Percentiles rank a stretch among this genome's conserved stretches.
Evolutionary conservation across 2,888 invertebrate species (phyloP).

Genomic region (Malacosoma neustria): DNA sequence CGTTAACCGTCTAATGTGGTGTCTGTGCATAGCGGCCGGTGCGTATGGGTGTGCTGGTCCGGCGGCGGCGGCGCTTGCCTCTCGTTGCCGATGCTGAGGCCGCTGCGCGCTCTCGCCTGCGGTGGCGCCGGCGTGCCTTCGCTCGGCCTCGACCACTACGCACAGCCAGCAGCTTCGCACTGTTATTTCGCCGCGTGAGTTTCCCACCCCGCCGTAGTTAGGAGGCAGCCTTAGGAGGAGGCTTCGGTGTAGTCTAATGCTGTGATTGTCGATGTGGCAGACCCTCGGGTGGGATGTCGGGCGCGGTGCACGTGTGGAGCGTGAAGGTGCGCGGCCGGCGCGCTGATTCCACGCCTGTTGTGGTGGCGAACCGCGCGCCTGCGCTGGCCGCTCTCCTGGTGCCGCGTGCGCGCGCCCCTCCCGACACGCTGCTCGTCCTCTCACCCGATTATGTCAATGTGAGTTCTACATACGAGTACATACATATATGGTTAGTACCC

Average conservation of each 20-base stretch:
- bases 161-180: constrained; percentile 28
- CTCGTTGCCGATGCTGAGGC: constrained; percentile 29
- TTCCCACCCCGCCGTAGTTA: no score
- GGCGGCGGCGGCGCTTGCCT: constrained; percentile 31
- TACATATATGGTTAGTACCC: no score
- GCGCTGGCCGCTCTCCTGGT: constrained; percentile 14
- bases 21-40: constrained; percentile 24
- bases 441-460: constrained; percentile 20
- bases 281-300: constrained; percentile 14
- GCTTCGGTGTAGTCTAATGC: no score
- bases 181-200: constrained; percentile 27
- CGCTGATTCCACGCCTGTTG: constrained; percentile 14
- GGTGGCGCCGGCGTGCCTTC: constrained; percentile 1
- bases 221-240: no score
- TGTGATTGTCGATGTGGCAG: no score
- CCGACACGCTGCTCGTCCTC: constrained; percentile 16
- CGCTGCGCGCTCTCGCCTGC: constrained; percentile 21
- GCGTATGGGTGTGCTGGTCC: constrained; percentile 34
- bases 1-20: not conserved
- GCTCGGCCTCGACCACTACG: constrained; percentile 19
- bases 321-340: constrained; percentile 9
- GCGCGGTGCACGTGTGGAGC: constrained; percentile 10
- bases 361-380: constrained; percentile 9
- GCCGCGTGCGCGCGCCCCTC: constrained; percentile 7
- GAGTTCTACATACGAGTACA: no score